Evolutionary conservation across 2,888 invertebrate genomes (phyloP), one percentile per base, ranked within the genome.

Genomic region (Beris morrisii): DNA sequence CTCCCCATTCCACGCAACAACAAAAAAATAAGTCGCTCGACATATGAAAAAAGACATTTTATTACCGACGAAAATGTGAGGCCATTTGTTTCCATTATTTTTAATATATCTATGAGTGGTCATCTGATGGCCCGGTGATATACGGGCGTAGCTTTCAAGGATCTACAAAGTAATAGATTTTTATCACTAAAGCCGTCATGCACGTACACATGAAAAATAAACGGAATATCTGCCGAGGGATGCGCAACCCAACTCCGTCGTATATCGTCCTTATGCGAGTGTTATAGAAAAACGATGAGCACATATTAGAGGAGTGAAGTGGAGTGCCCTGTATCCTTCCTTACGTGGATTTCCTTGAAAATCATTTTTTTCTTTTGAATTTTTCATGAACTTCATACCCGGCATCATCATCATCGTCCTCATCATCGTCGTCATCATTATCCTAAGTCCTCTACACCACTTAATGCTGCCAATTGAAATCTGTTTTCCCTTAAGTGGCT

Each of bases 91-190:
- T 69, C 67, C 67, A 69, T 69, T 69, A 69, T 67, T 58, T 67
- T 69, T 69, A 67, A 69, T 67, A 67, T 69, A 65, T 65, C 69
- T 69, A 69, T 69, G 67, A 69, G 69, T 67, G 69, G 69, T 69
- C 67, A 69, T 69, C 69, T 67, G 65, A 66, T 69, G 67, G 65
- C 38, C 28, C 28, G 53, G 66, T 69, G 69, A 69, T 67, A 69
- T 65, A 69, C 63, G 69, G 65, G 32, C 54, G 48, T 61, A 59
- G 69, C 69, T 69, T 69, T 69, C 66, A 69, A 67, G 67, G 65
- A 69, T 67, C 57, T 67, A 43, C 52, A 67, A 69, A 67, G 65
- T 69, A 69, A 69, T 69, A 67, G 69, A 67, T 69, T 69, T 69
- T 69, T 67, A 67, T 69, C 65, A 65, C 57, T 52, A 43, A 52